These are phyloP conservation scores for Amphimallon solstitiale DNA, from an alignment of 2,888 invertebrate species.

Conservation along the genomic window DNA sequence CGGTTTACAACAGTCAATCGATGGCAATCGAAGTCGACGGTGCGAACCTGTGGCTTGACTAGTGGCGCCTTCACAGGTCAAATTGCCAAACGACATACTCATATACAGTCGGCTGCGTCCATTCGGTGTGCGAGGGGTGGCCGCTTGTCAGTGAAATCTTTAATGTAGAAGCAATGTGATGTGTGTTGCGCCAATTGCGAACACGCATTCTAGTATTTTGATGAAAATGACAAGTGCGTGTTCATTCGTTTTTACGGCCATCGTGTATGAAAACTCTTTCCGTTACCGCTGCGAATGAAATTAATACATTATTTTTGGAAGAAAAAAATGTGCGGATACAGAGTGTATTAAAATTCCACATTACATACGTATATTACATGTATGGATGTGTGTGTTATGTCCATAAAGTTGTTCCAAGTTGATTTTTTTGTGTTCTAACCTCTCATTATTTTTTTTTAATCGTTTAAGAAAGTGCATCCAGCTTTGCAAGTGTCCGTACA, in stretches of 20 bases:
- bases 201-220: constrained; percentile 49
- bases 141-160: constrained; percentile 63
- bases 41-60: constrained; percentile 47
- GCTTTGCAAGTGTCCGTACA: no score
- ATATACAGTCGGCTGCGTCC: constrained; percentile 34
- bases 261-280: constrained; percentile 2
- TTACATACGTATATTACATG: no score
- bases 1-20: neutral
- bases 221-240: constrained; percentile 54
- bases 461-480: no score
- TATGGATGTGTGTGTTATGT: no score
- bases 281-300: constrained; percentile 4
- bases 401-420: no score
- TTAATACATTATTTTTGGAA: neutral
- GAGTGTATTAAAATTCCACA: no score
- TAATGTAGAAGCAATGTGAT: constrained; percentile 59
- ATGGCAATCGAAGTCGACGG: neutral
- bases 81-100: constrained; percentile 50
- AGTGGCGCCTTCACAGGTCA: constrained; percentile 59
- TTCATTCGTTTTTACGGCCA: constrained; percentile 30
- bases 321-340: constrained; percentile 4
- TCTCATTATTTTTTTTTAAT: no score
- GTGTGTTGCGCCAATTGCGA: constrained; percentile 46
- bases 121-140: constrained; percentile 56
- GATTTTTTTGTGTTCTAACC: no score